phyloP scores from a whole-genome alignment of 2,113 vertebrate species.

The Hemiprocne comata region DNA sequence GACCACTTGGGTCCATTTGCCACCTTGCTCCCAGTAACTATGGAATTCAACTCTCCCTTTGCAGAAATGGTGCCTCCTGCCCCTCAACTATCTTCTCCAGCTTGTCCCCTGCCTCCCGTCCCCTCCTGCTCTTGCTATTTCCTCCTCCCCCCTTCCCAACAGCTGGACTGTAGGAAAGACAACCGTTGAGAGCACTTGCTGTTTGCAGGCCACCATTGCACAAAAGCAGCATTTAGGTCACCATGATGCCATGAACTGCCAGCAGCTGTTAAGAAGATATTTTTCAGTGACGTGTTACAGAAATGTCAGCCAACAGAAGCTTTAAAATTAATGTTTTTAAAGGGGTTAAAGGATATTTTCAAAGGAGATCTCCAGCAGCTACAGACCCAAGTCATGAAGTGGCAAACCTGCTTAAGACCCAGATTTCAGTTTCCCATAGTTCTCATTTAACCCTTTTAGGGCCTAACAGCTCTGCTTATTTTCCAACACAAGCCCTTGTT shows the following conservation, averaged over 20 bases:
- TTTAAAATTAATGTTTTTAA: not conserved
- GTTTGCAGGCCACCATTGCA: not conserved
- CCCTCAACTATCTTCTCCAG: not conserved
- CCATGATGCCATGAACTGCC: not conserved
- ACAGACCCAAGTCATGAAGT: not conserved
- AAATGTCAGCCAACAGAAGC: constrained; percentile 5
- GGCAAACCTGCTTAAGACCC: not conserved
- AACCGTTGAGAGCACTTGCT: not conserved
- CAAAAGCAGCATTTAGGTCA: not conserved
- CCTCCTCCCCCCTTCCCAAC: not conserved
- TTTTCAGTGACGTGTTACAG: not conserved
- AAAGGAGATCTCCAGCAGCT: not conserved
- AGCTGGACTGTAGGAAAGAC: not conserved
- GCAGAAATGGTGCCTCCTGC: not conserved
- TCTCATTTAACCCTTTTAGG: not conserved
- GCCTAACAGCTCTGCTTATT: not conserved
- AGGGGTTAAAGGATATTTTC: not conserved
- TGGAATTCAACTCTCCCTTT: not conserved
- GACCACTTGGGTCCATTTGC: not conserved
- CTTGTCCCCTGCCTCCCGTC: not conserved
- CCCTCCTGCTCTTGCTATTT: not conserved
- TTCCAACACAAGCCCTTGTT: not conserved
- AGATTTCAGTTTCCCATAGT: not conserved
- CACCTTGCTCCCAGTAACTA: not conserved
- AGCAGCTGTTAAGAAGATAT: not conserved